phyloP scores from a whole-genome alignment of 2,113 vertebrate genomes.

The Hemibagrus wyckioides region DNA sequence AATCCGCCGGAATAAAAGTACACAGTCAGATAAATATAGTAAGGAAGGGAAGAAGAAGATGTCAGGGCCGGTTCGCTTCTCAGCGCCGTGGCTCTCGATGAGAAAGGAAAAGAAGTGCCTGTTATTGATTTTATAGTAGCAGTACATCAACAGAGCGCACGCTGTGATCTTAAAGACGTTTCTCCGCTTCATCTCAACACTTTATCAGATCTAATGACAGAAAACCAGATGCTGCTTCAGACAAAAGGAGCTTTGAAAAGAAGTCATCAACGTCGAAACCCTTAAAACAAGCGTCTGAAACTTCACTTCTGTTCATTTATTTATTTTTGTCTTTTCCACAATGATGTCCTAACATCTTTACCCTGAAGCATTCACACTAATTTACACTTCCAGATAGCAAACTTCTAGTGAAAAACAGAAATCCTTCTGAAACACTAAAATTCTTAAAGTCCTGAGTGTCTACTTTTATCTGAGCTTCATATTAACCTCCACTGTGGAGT shows the following conservation, averaged over 20 bases:
- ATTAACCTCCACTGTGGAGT: no score
- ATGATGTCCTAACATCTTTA: neutral
- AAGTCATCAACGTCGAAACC: neutral
- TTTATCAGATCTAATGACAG: neutral
- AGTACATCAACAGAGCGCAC: neutral
- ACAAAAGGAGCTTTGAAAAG: no score
- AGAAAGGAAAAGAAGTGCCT: neutral
- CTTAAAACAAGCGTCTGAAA: neutral
- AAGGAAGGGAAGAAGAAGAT: neutral
- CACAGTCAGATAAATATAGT: neutral
- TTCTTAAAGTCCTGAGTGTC: no score
- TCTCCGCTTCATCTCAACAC: neutral
- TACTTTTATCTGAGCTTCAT: no score
- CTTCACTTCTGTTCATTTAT: neutral
- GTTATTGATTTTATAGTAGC: conserved; percentile 4
- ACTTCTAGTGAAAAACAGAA: no score
- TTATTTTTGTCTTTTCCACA: neutral
- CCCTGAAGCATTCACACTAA: neutral
- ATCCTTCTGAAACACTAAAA: no score
- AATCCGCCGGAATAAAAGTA: neutral
- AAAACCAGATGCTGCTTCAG: neutral
- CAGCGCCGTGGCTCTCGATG: neutral
- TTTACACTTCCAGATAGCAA: neutral
- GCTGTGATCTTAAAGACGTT: neutral
- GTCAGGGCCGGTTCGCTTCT: neutral